These are phyloP conservation scores for Choristoneura rosaceana DNA, from an alignment of 2,888 invertebrate genomes.

Conservation along the genomic window DNA sequence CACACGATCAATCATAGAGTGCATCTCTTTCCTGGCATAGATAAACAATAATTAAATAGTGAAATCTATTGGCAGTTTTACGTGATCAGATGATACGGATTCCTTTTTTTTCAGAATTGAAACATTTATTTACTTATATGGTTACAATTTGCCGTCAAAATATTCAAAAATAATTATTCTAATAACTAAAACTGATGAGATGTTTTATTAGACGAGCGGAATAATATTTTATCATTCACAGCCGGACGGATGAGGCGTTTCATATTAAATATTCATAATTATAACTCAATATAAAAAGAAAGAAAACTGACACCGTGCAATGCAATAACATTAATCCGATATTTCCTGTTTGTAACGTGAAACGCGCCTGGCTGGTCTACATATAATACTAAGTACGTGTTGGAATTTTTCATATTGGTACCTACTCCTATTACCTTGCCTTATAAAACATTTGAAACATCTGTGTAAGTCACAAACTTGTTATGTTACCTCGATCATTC, in stretches of 20 bases:
- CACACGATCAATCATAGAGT: no score
- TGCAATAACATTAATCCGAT: slow-evolving; percentile 39
- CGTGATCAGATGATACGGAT: background rate
- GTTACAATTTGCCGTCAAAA: background rate
- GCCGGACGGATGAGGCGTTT: background rate
- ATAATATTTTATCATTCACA: slow-evolving; percentile 1
- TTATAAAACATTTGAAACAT: background rate
- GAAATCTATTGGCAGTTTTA: no score
- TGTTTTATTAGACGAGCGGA: slow-evolving; percentile 4
- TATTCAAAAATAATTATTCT: slow-evolving; percentile 12
- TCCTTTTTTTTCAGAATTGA: background rate
- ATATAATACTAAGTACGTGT: slow-evolving; percentile 15
- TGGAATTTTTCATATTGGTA: background rate
- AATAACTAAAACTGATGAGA: slow-evolving; percentile 2
- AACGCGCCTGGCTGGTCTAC: slow-evolving; percentile 21
- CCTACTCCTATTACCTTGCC: background rate
- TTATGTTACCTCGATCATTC: no score
- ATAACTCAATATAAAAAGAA: slow-evolving; percentile 26
- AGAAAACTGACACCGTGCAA: slow-evolving; percentile 34
- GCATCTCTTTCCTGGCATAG: no score
- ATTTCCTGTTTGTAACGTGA: slow-evolving; percentile 41
- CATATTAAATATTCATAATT: slow-evolving; percentile 25
- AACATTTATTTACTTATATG: background rate
- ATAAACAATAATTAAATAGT: no score
- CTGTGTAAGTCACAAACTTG: no score